Base-by-base conservation (phyloP, 2,113 vertebrate species). In the Psittacus erithacus region DNA sequence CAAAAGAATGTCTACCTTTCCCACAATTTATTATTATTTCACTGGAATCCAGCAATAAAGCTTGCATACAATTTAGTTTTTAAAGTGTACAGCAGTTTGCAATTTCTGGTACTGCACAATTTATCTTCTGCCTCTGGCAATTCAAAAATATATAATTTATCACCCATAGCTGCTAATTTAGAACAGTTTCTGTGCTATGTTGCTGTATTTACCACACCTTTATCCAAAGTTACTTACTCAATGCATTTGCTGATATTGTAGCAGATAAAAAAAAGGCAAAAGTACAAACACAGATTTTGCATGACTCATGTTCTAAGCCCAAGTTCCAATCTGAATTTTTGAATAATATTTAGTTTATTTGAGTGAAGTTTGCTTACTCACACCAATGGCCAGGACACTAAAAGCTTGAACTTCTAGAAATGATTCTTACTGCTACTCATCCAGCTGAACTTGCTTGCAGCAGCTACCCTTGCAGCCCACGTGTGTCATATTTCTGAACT, bases 281-380 rank as follows among this genome's bases (percentile, higher is more conserved):
- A 59, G 3, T 17, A 59, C 11, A 57, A 91, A 82, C 0, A 0
- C 0, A 71, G 38, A 60, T 68, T 80, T 88, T 80, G 3, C 23
- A 80, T 38, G 19, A 50, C 59, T 47, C 15, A 35, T 2, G 10
- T 90, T 92, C 46, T 64, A 85, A 90, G 41, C 7, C 23, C 35
- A 33, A 39, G 15, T 23, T 92, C 25, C 17, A 85, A 5, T 44
- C 7, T 18, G 11, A 78, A 74, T 2, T 13, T 25, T 50, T 60
- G 19, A 89, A 60, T 46, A 5, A 25, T 50, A 31, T 50, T 79
- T 53, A 73, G 13, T 25, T 87, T 41, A 35, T 62, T 57, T 11
- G 62, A 62, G 11, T 52, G 29, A 90, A 63, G 38, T 31, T 69
- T 69, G 5, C 27, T 76, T 76, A 23, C 19, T 71, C 20, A 73